These are phyloP conservation scores for Melinopterus prodromus DNA, from an alignment of 2,888 invertebrate species.

Conservation along the genomic window DNA sequence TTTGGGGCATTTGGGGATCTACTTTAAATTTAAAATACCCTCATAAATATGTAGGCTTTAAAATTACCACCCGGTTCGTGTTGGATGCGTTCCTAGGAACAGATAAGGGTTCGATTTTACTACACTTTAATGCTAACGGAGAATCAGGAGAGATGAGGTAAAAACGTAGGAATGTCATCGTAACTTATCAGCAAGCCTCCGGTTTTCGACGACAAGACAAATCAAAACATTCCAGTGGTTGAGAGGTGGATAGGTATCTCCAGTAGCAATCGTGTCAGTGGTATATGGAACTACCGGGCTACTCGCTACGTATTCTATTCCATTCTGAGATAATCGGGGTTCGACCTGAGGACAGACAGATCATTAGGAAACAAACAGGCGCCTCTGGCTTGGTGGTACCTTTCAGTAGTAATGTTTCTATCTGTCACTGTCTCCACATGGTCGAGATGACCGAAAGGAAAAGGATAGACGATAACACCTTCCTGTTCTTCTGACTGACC, in stretches of 20 bases:
- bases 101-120: background rate
- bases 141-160: background rate
- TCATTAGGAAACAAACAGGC: constrained; percentile 35
- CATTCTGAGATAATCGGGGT: constrained; percentile 27
- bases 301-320: constrained; percentile 32
- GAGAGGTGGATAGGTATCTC: background rate
- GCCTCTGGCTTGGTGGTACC: background rate
- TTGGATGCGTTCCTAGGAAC: background rate
- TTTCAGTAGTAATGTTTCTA: background rate
- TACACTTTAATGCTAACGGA: background rate
- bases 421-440: background rate
- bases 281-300: constrained; percentile 28
- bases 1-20: background rate
- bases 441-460: background rate
- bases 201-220: too few relatives aligned
- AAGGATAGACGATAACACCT: background rate
- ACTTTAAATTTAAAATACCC: background rate
- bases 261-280: constrained; percentile 17
- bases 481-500: background rate
- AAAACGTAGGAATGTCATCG: background rate
- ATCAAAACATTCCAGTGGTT: too few relatives aligned
- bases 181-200: too few relatives aligned
- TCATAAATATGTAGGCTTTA: background rate
- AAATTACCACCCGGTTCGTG: background rate
- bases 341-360: constrained; percentile 32